Conservation (phyloP, 2,113 vertebrate species). For the Austrofundulus limnaeus region DNA sequence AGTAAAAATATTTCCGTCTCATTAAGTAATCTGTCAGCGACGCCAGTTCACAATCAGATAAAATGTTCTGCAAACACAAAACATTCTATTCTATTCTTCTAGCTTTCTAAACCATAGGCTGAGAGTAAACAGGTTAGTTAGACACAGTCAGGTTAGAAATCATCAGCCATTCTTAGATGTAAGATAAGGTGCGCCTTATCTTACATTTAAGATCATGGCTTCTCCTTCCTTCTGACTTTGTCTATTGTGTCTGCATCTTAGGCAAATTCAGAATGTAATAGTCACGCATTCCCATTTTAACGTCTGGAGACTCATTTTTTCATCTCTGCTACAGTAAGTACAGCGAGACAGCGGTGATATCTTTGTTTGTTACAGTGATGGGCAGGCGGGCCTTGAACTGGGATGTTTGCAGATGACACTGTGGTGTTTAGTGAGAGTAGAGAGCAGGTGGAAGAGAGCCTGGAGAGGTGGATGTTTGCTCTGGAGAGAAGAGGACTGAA, state of each 20-base stretch:
- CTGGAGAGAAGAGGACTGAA: too few relatives aligned
- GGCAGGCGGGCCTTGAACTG: too few relatives aligned
- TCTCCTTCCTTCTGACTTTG: slow-evolving; percentile 77
- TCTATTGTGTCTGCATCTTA: slow-evolving; percentile 75
- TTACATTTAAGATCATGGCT: slow-evolving; percentile 79
- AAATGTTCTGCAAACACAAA: slow-evolving; percentile 49
- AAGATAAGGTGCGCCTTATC: slow-evolving; percentile 79
- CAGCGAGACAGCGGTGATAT: too few relatives aligned
- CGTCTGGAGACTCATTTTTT: slow-evolving; percentile 49
- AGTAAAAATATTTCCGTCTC: slow-evolving; percentile 75
- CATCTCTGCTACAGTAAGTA: slow-evolving; percentile 34
- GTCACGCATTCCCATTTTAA: slow-evolving; percentile 65
- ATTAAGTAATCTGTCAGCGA: slow-evolving; percentile 73
- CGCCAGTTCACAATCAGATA: slow-evolving; percentile 27
- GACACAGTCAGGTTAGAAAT: slow-evolving; percentile 38
- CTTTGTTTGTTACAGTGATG: too few relatives aligned
- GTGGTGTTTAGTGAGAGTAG: too few relatives aligned
- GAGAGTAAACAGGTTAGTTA: slow-evolving; percentile 1
- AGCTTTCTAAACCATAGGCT: neutral
- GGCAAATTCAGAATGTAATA: slow-evolving; percentile 78
- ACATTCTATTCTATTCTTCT: too few relatives aligned
- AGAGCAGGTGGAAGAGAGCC: too few relatives aligned
- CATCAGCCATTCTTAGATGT: slow-evolving; percentile 80
- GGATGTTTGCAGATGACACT: too few relatives aligned
- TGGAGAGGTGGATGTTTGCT: too few relatives aligned